Evolutionary conservation across 1,140 invertebrate genomes (phyloP), one percentile per base, ranked within the genome.

Genomic region (Musca domestica): DNA sequence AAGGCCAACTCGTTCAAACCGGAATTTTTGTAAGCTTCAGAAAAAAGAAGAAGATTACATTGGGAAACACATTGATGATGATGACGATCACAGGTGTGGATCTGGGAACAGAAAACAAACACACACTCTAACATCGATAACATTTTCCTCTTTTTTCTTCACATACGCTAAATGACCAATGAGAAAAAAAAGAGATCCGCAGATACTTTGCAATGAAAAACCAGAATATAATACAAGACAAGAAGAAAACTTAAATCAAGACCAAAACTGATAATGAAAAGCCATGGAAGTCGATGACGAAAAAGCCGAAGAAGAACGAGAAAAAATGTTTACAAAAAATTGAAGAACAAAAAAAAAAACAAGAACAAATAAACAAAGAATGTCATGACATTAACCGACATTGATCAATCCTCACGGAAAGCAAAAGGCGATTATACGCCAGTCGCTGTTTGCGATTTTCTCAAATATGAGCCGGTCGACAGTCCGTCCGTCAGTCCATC

Each of bases 1-100:
- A 41, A 41, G 12, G 34, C 2, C 6, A 12, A 7, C 4, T 41
- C 10, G 6, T 41, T 12, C 2, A 41, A 41, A 41, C 34, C 34
- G 34, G 34, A 41, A 41, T 41, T 41, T n/a, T n/a, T n/a, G n/a
- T n/a, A n/a, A n/a, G n/a, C n/a, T n/a, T n/a, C n/a, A 10, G 34
- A 5, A 41, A 9, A 9, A 30, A 30, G 3, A 41, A 41, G 34
- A 41, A 41, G 34, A 41, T 41, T 41, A 41, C 34, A 12, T 9
- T 41, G 34, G 10, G 34, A 34, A 61, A 61, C 34, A 27, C 30
- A 15, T 58, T 58, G 54, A 54, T 54, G 27, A 58, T 58, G 25
- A 58, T 58, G 14, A 58, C 51, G 22, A 61, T 61, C 56, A 61
- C 56, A 61, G 56, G 56, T 61, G 56, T 27, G 56, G 34, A 61